phyloP scores from a whole-genome alignment of 2,113 vertebrate genomes.

The Toxotes chatareus region DNA sequence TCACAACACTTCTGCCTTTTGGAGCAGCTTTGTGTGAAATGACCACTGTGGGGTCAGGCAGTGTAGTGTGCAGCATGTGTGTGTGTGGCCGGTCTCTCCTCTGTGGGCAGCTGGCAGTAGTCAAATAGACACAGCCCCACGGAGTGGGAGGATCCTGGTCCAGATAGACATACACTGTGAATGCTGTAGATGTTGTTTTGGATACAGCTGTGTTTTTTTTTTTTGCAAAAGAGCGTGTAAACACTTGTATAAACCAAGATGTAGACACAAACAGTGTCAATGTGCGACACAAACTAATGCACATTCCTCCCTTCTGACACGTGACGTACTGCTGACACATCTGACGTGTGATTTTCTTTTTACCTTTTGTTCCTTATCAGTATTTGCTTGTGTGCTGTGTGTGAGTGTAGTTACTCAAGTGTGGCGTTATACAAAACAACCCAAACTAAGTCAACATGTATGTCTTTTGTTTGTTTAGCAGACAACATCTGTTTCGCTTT shows the following conservation, averaged over 20 bases:
- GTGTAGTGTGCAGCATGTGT: conserved; percentile 32
- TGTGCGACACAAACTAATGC: background rate
- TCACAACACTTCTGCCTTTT: conserved; percentile 40
- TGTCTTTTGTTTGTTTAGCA: conserved; percentile 52
- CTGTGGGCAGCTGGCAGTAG: conserved; percentile 44
- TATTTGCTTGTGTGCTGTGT: conserved; percentile 49
- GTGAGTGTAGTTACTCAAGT: conserved; percentile 52
- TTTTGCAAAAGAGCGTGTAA: background rate
- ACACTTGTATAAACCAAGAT: conserved; percentile 18
- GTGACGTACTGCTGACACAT: too few relatives aligned
- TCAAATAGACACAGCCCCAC: conserved; percentile 58
- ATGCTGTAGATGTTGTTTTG: background rate
- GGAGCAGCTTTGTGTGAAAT: conserved; percentile 1
- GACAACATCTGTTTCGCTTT: conserved; percentile 61
- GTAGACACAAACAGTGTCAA: background rate
- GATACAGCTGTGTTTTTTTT: background rate
- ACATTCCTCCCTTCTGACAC: conserved; percentile 5
- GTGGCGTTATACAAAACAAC: conserved; percentile 54
- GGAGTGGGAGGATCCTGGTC: conserved; percentile 28
- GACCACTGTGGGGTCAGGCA: background rate
- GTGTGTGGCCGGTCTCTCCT: conserved; percentile 21
- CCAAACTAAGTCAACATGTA: conserved; percentile 65
- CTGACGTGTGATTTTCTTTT: background rate
- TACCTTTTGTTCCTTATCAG: conserved; percentile 49
- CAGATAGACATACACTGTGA: conserved; percentile 18